A percentile compares a stretch with the other conserved stretches of the same genome.
Conservation (phyloP, 2,888 invertebrate species). For the Cataglyphis livida region DNA sequence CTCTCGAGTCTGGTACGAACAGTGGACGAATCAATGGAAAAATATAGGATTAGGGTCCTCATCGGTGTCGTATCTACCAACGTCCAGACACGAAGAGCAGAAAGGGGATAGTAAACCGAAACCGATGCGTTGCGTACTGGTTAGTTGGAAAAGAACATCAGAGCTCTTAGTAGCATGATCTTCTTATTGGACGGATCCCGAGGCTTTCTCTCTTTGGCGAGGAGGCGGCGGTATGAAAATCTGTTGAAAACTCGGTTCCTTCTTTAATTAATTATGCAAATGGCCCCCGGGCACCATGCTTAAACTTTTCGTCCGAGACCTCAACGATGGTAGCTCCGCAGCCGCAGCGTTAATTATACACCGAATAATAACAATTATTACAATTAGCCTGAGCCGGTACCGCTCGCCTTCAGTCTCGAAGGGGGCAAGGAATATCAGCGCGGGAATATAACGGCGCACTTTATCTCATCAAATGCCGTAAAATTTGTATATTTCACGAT, state of each 20-base stretch:
- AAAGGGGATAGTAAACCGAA: slow-evolving; percentile 5
- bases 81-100: slow-evolving; percentile 9
- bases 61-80: slow-evolving; percentile 59
- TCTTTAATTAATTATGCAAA: slow-evolving; percentile 84
- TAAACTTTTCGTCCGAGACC: slow-evolving; percentile 82
- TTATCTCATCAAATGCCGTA: slow-evolving; percentile 47
- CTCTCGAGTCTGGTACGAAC: slow-evolving; percentile 77
- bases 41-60: slow-evolving; percentile 81
- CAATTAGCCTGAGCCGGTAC: slow-evolving; percentile 78
- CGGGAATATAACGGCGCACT: slow-evolving; percentile 49
- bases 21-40: slow-evolving; percentile 83
- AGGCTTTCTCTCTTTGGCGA: slow-evolving; percentile 62
- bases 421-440: slow-evolving; percentile 57
- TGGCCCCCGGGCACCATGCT: slow-evolving; percentile 82
- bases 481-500: slow-evolving; percentile 60
- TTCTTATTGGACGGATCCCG: slow-evolving; percentile 59
- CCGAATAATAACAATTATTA: slow-evolving; percentile 84
- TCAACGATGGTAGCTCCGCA: slow-evolving; percentile 71
- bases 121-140: slow-evolving; percentile 22
- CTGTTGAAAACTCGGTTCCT: slow-evolving; percentile 83
- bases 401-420: slow-evolving; percentile 54
- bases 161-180: slow-evolving; percentile 41
- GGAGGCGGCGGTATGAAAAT: slow-evolving; percentile 78
- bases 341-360: slow-evolving; percentile 83
- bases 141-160: slow-evolving; percentile 5